Conservation (phyloP, 2,113 vertebrate genomes). For the Pollimyrus isidori region DNA sequence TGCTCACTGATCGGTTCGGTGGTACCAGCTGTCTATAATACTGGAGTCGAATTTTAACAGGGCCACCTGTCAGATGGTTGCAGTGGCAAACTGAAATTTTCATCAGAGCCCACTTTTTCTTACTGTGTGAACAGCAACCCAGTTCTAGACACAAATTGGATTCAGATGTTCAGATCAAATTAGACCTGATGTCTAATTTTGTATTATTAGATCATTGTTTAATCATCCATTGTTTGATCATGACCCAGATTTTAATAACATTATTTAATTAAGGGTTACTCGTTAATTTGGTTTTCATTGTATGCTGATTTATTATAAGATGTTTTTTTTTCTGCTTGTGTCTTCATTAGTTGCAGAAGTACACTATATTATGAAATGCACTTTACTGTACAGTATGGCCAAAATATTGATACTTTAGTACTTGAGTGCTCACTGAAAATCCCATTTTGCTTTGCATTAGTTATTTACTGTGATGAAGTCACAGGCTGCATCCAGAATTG, state of each 20-base stretch:
- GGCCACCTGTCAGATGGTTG: background rate
- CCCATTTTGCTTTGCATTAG: background rate
- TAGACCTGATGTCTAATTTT: constrained; percentile 10
- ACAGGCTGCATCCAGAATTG: background rate
- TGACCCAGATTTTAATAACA: constrained; percentile 4
- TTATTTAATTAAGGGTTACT: constrained; percentile 3
- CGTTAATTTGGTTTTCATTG: background rate
- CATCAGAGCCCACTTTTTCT: background rate
- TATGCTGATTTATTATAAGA: background rate
- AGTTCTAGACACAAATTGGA: constrained; percentile 1
- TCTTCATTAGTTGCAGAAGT: background rate
- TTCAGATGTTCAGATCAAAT: background rate
- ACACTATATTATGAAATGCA: background rate
- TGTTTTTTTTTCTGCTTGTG: background rate
- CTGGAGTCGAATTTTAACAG: background rate
- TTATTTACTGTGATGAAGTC: background rate
- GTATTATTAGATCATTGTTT: constrained; percentile 7
- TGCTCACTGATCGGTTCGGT: background rate
- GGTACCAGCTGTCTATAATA: background rate
- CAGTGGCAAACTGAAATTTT: background rate
- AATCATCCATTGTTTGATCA: constrained; percentile 2
- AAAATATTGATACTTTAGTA: background rate
- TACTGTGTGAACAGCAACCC: background rate
- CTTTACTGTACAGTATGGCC: background rate
- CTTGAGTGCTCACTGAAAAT: background rate